These are phyloP conservation scores for Jordanella pulchra DNA, from an alignment of 2,797 vertebrate genomes.

Conservation along the genomic window DNA sequence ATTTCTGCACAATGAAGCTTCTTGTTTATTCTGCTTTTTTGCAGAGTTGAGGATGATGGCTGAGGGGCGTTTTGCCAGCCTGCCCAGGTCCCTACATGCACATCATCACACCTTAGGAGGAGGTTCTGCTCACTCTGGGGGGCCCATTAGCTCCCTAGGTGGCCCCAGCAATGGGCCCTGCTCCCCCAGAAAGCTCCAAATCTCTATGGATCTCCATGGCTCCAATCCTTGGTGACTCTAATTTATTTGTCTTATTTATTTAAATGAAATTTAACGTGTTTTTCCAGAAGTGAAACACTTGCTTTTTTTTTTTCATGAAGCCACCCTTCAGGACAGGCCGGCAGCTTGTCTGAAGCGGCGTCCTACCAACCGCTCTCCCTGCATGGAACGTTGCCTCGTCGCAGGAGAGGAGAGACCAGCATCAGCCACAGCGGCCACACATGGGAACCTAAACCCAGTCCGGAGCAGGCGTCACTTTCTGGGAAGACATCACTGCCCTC, in stretches of 20 bases:
- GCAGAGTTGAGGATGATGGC: conserved; percentile 92
- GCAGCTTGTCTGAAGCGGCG: conserved; percentile 66
- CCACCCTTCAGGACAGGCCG: conserved; percentile 30
- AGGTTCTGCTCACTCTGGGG: conserved; percentile 40
- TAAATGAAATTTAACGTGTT: background rate
- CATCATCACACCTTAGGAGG: conserved; percentile 70
- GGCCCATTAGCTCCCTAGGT: conserved; percentile 78
- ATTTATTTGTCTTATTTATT: background rate
- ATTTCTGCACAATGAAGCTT: too few relatives aligned
- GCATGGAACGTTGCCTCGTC: conserved; percentile 94
- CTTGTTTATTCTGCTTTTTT: conserved; percentile 1
- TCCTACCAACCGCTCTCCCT: conserved; percentile 87
- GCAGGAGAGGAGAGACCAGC: conserved; percentile 81
- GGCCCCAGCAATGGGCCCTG: conserved; percentile 29
- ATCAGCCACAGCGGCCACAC: conserved; percentile 43
- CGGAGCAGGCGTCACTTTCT: conserved; percentile 22
- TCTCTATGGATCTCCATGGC: conserved; percentile 94
- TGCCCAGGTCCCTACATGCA: conserved; percentile 86
- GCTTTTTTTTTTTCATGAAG: conserved; percentile 25
- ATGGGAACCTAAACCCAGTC: conserved; percentile 68
- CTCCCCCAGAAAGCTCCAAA: conserved; percentile 77
- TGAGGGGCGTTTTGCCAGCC: conserved; percentile 91
- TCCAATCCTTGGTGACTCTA: conserved; percentile 76
- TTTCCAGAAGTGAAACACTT: too few relatives aligned
- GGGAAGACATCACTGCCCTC: conserved; percentile 43